Evolutionary conservation across 92 coral and sea anemone genomes (phyloP).

Genomic region (Scolanthus callimorphus): DNA sequence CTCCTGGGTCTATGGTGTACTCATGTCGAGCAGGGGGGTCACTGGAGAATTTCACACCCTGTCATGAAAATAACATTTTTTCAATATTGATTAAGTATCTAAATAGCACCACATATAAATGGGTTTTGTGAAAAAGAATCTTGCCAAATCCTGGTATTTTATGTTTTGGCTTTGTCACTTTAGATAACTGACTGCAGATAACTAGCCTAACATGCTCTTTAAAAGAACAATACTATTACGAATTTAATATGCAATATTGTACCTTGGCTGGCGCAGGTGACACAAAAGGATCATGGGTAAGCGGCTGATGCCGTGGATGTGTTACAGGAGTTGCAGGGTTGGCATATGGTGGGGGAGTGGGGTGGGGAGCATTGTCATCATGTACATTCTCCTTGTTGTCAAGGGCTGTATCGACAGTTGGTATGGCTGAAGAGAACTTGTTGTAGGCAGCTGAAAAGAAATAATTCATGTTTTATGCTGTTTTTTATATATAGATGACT

Average conservation of each 20-base stretch:
- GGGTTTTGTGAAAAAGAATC: no score
- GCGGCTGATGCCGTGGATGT: slow-evolving; percentile 46
- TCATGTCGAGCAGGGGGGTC: slow-evolving; percentile 57
- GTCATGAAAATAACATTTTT: no score
- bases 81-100: no score
- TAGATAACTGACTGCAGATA: no score
- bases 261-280: slow-evolving; percentile 66
- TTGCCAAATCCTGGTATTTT: no score
- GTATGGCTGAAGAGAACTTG: slow-evolving; percentile 64
- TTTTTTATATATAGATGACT: no score
- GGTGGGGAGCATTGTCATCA: slow-evolving; percentile 47
- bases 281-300: slow-evolving; percentile 49
- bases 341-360: slow-evolving; percentile 48
- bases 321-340: slow-evolving; percentile 63
- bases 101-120: no score
- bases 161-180: no score
- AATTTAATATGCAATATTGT: neutral
- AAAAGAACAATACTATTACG: no score
- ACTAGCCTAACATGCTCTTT: no score
- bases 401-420: slow-evolving; percentile 66
- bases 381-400: slow-evolving; percentile 30
- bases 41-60: slow-evolving; percentile 76
- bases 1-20: slow-evolving; percentile 44
- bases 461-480: no score
- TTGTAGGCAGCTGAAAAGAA: slow-evolving; percentile 62